Base-by-base conservation (phyloP, 2,113 vertebrate genomes). In the Crotalus tigris region DNA sequence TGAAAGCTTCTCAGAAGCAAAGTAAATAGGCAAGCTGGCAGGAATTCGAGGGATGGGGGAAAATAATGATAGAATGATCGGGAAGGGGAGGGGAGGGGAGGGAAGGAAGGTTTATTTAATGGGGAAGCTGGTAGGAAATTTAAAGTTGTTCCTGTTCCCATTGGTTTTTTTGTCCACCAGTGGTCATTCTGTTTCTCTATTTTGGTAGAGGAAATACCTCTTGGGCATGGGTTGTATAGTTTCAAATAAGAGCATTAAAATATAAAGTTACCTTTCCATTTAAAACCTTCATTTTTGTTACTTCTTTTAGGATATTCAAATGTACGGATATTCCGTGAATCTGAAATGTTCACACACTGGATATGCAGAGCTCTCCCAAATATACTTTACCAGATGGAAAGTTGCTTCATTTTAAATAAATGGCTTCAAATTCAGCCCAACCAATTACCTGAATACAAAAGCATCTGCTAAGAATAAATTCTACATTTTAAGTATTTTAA, bases 301-400 rank as follows among this genome's bases (percentile, higher is more conserved):
- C 92, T 89, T n/a, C 92, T 94, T 95, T 85, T 92, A 93, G 58
- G 51, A 21, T 94, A 21, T 89, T 1, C 0, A 0, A 15, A 93
- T 93, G 94, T 92, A 92, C 86, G 93, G n/a, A 91, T 93, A 85
- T 15, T 87, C 75, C 8, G 0, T 81, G 23, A 54, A 93, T 88
- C 91, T 81, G 0, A 54, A 93, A 64, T 93, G 58, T 29, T 19
- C 33, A 1, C 44, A 39, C 44, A 39, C 44, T 64, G 85, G 19
- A 21, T 39, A 44, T 81, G 75, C 7, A n/a, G 69, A n/a, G 24
- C 33, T 57, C 23, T 90, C 9, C 59, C 29, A 53, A 75, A n/a
- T 10, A 13, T 23, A 5, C 54, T 39, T 58, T 26, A 64, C 1
- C 24, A 90, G 44, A 46, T 51, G 12, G 17, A 12, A 51, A 51